Base-by-base conservation (phyloP, 1,140 invertebrate species). In the Calliopsis andreniformis region DNA sequence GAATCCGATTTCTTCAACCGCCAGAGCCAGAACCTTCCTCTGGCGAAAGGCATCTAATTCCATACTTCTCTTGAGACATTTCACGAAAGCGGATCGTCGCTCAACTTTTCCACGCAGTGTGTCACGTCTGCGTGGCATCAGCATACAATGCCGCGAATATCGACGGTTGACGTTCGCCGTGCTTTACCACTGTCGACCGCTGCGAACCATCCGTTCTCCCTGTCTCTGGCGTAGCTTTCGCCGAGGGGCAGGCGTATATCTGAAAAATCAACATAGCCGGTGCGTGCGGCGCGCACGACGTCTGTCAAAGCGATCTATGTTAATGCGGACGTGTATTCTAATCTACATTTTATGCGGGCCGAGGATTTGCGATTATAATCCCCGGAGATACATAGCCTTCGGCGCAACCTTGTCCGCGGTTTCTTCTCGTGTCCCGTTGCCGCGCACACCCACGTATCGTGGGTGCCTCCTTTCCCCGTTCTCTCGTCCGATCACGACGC, bases 271-370 rank as follows among this genome's bases (percentile, higher is more conserved):
- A 49, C 39, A 35, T 58, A 16, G 23, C 14, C 49, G 30, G 7
- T 28, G 58, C 58, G 32, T 51, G 23, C 58, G 23, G 16, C 56
- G 56, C 32, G 35, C 32, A 42, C 30, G 55, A 69, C 64, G 73
- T 69, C 64, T 68, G 73, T 69, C 73, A 76, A 69, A 69, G 53
- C 42, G 59, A 71, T 67, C 59, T 84, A 84, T 84, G 83, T 78
- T 80, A 84, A 84, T 84, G 78, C 61, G 43, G 20, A 43, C 51
- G 69, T 72, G 70, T 73, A 77, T 69, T 56, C 69, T 78, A 84
- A 84, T 84, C 83, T 84, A 84, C 82, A 84, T 84, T 78, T 84
- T 84, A 84, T 78, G 68, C 82, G 68, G 73, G 56, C 14, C 49
- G 45, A 4, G 47, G 69, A 83, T 84, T 84, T 84, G 83, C 61